Evolutionary conservation across 1,140 invertebrate genomes (phyloP).

Genomic region (Zaprionus davidi): DNA sequence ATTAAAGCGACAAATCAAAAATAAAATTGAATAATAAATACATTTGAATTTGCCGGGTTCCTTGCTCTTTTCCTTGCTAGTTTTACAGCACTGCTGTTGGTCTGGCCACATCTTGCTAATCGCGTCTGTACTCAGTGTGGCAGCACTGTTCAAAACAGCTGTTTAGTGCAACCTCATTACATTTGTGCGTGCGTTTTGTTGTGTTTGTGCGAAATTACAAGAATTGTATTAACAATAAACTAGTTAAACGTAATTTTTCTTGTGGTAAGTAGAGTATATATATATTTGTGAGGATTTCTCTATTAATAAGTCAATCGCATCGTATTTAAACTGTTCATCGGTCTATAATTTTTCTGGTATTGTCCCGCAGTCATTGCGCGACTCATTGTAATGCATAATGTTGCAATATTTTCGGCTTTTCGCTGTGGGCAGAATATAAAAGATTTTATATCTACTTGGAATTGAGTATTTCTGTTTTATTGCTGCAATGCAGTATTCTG

Average conservation of each 20-base stretch:
- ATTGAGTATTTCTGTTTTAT: not conserved
- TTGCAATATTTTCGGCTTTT: not conserved
- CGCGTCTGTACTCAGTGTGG: not conserved
- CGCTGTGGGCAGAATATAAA: not conserved
- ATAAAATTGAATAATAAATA: not conserved
- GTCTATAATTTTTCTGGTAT: too few species aligned
- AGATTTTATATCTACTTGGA: not conserved
- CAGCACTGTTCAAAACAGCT: not conserved
- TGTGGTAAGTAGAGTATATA: not conserved
- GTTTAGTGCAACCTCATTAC: slow-evolving; percentile 3
- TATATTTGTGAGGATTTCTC: not conserved
- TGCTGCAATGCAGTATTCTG: not conserved
- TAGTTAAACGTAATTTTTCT: not conserved
- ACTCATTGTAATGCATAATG: not conserved
- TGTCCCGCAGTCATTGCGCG: not conserved
- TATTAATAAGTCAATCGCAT: accelerated
- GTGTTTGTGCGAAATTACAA: slow-evolving; percentile 3
- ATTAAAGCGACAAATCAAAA: not conserved
- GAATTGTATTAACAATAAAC: not conserved
- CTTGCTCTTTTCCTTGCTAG: not conserved
- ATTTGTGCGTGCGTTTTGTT: slow-evolving; percentile 9
- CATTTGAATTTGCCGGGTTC: not conserved
- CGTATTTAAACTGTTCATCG: not conserved
- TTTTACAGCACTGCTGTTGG: not conserved
- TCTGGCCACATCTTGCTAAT: not conserved